Percentiles rank a stretch among this genome's conserved stretches.
phyloP scores from a whole-genome alignment of 2,113 vertebrate species.

The Coptodon rendalli region DNA sequence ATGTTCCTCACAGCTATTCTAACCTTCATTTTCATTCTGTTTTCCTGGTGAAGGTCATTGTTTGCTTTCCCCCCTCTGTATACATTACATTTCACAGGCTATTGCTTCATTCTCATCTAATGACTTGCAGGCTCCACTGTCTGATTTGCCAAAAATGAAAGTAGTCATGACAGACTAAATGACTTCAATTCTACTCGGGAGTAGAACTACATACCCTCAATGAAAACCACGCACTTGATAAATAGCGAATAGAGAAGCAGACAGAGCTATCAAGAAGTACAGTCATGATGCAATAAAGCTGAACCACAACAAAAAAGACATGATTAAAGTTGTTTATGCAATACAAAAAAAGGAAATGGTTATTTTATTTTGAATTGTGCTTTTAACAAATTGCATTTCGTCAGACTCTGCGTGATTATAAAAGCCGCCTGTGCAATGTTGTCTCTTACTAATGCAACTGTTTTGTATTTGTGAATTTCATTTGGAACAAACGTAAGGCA shows the following conservation, averaged over 20 bases:
- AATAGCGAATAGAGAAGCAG: conserved; percentile 47
- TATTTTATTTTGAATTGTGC: conserved; percentile 9
- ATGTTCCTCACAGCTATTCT: conserved; percentile 1
- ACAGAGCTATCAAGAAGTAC: conserved; percentile 46
- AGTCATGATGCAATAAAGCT: conserved; percentile 61
- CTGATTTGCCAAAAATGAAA: conserved; percentile 65
- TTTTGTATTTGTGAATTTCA: not conserved
- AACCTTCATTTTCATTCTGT: conserved; percentile 33
- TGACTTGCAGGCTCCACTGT: conserved; percentile 58
- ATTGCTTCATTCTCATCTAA: conserved; percentile 66
- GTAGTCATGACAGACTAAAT: conserved; percentile 66
- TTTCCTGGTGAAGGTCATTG: conserved; percentile 49
- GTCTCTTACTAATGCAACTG: not conserved
- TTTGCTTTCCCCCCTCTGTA: conserved; percentile 48
- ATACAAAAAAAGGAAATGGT: conserved; percentile 7
- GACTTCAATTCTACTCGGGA: conserved; percentile 55
- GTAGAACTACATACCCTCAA: conserved; percentile 13
- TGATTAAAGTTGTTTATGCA: conserved; percentile 51
- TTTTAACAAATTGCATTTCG: conserved; percentile 17
- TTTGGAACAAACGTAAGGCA: not conserved
- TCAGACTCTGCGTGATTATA: not conserved
- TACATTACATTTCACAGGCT: conserved; percentile 69
- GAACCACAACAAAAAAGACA: conserved; percentile 24
- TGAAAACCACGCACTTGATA: conserved; percentile 22
- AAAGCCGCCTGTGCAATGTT: not conserved